Base-by-base conservation (phyloP, 1,140 invertebrate species). In the Ceratina australensis region DNA sequence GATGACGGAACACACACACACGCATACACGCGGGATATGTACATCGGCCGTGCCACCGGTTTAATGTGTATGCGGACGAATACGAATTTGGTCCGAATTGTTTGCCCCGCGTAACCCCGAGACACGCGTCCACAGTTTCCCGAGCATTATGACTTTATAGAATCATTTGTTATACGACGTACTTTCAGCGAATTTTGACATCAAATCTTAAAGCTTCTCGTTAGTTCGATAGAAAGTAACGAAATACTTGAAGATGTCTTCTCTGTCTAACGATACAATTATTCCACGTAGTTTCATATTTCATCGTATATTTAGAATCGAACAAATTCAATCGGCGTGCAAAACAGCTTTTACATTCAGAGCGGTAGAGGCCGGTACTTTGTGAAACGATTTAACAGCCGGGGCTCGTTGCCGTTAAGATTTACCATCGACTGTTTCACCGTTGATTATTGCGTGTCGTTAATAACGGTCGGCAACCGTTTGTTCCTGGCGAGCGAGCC, bases 11-110 rank as follows among this genome's bases (percentile, higher is more conserved):
- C 76, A 59, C 50, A 52, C 13, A 49, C 24, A 4, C 15, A 15
- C 20, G 0, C 76, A 59, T 33, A 52, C 13, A 49, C 24, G 10
- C 15, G n/a, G 24, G 0, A 10, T 42, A 42, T 42, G 33, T 42
- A 42, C 49, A 57, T 76, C 54, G 33, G n/a, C 42, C 42, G 22
- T 26, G 12, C 12, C 16, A 1, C n/a, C 20, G 15, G 24, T 18
- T 24, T 77, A 50, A 59, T 71, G 50, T n/a, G 66, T 54, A 54
- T 54, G 52, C 52, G 52, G 8, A 47, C 47, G 64, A 56, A 69
- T 33, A 69, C 74, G 59, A 76, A 61, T 76, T 76, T 76, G 65
- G 47, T 12, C 33, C 47, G 57, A 33, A 77, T 61, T 61, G 74
- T 71, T 71, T 71, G 74, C 42, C 22, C 10, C 22, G 74, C 16